A percentile compares a stretch with the other conserved stretches of the same genome.
phyloP scores from a whole-genome alignment of 2,113 vertebrate species.

The Podarcis cretensis region DNA sequence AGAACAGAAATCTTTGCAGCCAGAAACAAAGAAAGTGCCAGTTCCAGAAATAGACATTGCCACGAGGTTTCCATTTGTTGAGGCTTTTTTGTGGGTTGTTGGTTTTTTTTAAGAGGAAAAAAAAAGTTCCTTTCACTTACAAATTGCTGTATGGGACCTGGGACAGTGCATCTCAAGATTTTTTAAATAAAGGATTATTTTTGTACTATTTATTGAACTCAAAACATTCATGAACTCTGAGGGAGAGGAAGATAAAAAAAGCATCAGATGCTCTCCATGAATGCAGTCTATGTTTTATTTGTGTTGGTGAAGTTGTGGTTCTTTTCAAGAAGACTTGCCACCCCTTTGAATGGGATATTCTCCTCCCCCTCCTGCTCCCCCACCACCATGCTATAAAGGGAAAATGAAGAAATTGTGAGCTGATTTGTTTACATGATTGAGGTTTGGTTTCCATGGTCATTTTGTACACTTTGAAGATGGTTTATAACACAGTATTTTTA shows the following conservation, averaged over 20 bases:
- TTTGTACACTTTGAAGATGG: slow-evolving; percentile 50
- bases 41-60: background rate
- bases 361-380: slow-evolving; percentile 50
- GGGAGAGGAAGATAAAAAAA: slow-evolving; percentile 29
- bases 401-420: slow-evolving; percentile 73
- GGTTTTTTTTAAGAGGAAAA: background rate
- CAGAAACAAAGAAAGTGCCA: slow-evolving; percentile 25
- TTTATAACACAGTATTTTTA: slow-evolving; percentile 56
- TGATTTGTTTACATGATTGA: slow-evolving; percentile 63
- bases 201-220: slow-evolving; percentile 99
- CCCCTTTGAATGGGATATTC: slow-evolving; percentile 50
- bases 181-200: slow-evolving; percentile 95
- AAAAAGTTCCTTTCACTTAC: slow-evolving; percentile 16
- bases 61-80: slow-evolving; percentile 15
- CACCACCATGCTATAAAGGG: slow-evolving; percentile 47
- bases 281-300: slow-evolving; percentile 40
- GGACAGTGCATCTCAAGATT: slow-evolving; percentile 81
- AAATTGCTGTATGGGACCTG: slow-evolving; percentile 44
- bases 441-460: slow-evolving; percentile 57
- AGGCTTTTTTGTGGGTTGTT: background rate
- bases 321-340: slow-evolving; percentile 53
- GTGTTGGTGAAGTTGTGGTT: slow-evolving; percentile 54
- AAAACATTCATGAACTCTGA: slow-evolving; percentile 66
- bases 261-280: slow-evolving; percentile 30
- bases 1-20: slow-evolving; percentile 53